These are phyloP conservation scores for Masnerella sp. DNA, from an alignment of 2,888 invertebrate genomes.

Conservation along the genomic window DNA sequence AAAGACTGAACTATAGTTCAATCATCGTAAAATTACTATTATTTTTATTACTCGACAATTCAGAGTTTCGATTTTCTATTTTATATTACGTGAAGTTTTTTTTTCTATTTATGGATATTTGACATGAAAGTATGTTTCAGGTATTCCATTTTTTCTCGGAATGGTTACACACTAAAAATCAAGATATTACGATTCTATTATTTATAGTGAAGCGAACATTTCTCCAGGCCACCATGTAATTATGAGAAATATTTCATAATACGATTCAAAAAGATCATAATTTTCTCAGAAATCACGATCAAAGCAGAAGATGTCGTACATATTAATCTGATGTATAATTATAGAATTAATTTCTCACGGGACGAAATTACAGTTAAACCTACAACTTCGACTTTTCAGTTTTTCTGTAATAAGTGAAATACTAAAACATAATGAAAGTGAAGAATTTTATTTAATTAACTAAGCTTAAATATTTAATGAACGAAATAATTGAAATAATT, in stretches of 20 bases:
- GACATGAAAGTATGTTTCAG: not conserved
- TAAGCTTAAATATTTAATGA: too few species aligned
- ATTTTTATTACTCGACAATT: too few species aligned
- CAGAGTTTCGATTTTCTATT: too few species aligned
- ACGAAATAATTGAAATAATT: too few species aligned
- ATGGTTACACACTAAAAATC: constrained; percentile 19
- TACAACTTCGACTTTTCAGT: not conserved
- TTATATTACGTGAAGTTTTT: too few species aligned
- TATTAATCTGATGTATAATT: constrained; percentile 20
- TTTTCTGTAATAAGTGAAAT: too few species aligned
- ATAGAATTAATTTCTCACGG: constrained; percentile 7
- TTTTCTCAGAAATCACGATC: constrained; percentile 16
- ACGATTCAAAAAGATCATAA: constrained; percentile 26
- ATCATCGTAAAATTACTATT: too few species aligned
- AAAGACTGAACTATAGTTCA: too few species aligned
- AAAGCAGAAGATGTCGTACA: not conserved
- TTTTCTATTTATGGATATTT: too few species aligned
- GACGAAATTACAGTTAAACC: not conserved
- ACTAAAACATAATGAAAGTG: too few species aligned
- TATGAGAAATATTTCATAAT: constrained; percentile 25
- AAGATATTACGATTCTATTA: constrained; percentile 27
- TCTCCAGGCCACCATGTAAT: constrained; percentile 25
- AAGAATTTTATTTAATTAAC: too few species aligned
- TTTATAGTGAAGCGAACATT: constrained; percentile 24
- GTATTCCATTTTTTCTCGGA: constrained; percentile 10